These are phyloP conservation scores for Fregetta grallaria DNA, from an alignment of 2,113 vertebrate genomes.

Conservation along the genomic window DNA sequence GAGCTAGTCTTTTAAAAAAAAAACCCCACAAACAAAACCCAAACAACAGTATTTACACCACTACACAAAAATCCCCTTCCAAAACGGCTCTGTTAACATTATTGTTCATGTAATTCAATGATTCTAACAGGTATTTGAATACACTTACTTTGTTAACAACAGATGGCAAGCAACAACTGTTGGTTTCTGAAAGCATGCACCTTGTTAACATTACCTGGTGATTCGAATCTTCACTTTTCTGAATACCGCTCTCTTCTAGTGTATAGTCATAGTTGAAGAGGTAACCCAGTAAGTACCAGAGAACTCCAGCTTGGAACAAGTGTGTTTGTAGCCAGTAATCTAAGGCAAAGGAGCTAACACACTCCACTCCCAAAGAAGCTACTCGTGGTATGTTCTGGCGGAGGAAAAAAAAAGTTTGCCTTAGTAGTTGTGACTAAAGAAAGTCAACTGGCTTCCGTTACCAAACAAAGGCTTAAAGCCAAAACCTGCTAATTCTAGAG, in stretches of 20 bases:
- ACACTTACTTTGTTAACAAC: not conserved
- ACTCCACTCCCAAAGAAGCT: conserved; percentile 88
- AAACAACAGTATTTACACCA: not conserved
- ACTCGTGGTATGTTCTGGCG: conserved; percentile 86
- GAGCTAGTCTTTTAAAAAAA: not conserved
- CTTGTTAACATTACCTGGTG: conserved; percentile 81
- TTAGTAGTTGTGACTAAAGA: not conserved
- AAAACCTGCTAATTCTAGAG: not conserved
- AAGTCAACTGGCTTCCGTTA: not conserved
- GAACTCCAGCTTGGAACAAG: conserved; percentile 91
- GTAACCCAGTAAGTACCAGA: conserved; percentile 93
- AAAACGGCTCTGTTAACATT: not conserved
- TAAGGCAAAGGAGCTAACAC: conserved; percentile 93
- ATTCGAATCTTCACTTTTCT: conserved; percentile 93
- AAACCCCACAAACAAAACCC: too few relatives aligned
- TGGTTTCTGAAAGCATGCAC: not conserved
- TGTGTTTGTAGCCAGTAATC: conserved; percentile 97
- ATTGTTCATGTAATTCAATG: not conserved
- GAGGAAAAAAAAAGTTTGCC: not conserved
- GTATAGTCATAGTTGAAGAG: conserved; percentile 98
- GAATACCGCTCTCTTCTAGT: conserved; percentile 95
- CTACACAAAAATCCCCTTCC: not conserved
- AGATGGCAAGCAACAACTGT: not conserved
- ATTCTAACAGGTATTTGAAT: not conserved
- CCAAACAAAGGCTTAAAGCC: not conserved